Percentiles rank a stretch among this genome's conserved stretches.
These are phyloP conservation scores for Epiblema foenella DNA, from an alignment of 2,888 invertebrate genomes.

Conservation along the genomic window DNA sequence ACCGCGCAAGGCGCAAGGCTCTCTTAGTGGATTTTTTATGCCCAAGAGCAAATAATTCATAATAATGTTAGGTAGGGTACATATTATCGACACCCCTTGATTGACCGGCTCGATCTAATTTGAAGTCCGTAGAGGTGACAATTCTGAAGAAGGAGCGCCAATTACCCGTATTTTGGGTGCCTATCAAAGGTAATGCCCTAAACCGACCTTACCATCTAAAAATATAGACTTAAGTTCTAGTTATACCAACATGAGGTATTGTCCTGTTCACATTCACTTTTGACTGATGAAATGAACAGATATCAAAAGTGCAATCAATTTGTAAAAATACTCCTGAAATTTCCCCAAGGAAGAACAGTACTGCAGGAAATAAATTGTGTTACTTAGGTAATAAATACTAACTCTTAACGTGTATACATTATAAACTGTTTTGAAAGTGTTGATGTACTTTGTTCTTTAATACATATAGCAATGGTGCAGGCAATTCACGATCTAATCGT, in stretches of 20 bases:
- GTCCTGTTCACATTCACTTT: not conserved
- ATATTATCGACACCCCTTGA: not conserved
- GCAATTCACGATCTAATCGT: constrained; percentile 42
- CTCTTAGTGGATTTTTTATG: not conserved
- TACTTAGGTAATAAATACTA: constrained; percentile 18
- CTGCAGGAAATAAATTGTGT: constrained; percentile 15
- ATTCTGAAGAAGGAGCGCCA: too few species aligned
- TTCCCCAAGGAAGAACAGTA: not conserved
- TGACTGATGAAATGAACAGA: not conserved
- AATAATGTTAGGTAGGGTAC: not conserved
- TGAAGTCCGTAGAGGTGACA: too few species aligned
- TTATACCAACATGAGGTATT: not conserved
- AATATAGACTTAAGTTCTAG: not conserved
- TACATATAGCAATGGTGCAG: constrained; percentile 42
- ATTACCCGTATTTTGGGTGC: not conserved
- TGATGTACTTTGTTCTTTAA: constrained; percentile 41
- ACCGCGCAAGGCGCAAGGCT: not conserved
- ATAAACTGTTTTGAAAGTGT: constrained; percentile 35
- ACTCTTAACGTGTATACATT: constrained; percentile 32
- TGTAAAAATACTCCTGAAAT: too few species aligned
- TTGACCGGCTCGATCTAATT: too few species aligned
- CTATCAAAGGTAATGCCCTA: not conserved
- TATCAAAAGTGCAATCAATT: not conserved
- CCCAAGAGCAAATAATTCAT: not conserved
- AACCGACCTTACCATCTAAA: not conserved